Evolutionary conservation across 2,797 vertebrate species (phyloP).

Genomic region (Lepidocolaptes lacrymiger): DNA sequence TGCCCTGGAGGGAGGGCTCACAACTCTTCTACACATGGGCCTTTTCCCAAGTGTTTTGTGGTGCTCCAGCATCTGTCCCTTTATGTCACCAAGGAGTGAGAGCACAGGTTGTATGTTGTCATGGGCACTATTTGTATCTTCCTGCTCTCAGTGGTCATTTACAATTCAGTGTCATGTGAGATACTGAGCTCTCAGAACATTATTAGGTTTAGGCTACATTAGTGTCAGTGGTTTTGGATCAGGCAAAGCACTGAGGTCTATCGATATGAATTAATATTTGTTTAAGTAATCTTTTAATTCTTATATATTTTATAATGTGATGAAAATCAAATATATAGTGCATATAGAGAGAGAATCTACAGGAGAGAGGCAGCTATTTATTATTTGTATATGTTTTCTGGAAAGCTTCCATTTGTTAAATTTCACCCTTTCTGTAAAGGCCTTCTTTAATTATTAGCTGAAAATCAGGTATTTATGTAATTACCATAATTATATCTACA

Average conservation of each 20-base stretch:
- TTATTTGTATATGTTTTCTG: conserved; percentile 61
- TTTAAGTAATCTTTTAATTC: not conserved
- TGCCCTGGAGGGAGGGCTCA: not conserved
- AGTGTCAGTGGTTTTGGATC: not conserved
- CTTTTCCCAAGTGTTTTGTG: not conserved
- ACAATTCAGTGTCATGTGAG: not conserved
- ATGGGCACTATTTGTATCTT: not conserved
- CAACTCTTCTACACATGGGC: not conserved
- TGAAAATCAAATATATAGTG: not conserved
- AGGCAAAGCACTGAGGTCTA: not conserved
- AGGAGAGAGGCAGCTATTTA: not conserved
- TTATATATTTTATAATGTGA: not conserved
- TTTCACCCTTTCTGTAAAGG: conserved; percentile 50
- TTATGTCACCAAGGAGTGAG: not conserved
- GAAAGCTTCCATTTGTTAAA: conserved; percentile 55
- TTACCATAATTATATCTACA: conserved; percentile 75
- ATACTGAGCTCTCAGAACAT: not conserved
- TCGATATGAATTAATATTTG: not conserved
- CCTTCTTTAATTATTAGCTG: conserved; percentile 70
- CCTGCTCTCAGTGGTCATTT: not conserved
- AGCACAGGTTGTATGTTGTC: not conserved
- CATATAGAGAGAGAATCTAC: not conserved
- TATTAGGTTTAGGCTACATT: not conserved
- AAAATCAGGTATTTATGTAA: conserved; percentile 75
- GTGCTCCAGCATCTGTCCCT: not conserved